Base-by-base conservation (phyloP, 2,888 invertebrate species). In the Macrophya annulata region DNA sequence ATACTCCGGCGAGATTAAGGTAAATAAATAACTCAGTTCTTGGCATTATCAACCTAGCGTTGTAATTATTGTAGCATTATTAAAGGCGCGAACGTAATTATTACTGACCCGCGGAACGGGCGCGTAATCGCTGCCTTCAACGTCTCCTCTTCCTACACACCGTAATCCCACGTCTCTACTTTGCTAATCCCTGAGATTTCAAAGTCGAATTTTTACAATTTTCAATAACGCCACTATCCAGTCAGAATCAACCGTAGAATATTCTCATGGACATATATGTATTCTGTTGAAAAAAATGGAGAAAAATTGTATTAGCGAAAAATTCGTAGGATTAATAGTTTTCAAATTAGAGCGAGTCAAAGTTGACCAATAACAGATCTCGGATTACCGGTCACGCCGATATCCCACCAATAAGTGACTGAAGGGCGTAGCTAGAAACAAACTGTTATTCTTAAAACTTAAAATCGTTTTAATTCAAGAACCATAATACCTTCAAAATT, bases 1-100 rank as follows among this genome's bases (percentile, higher is more conserved):
- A 83, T 83, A 45, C 83, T 40, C 85, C 59, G 85, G 79, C 85
- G 87, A 87, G 89, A 90, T 90, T 89, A 89, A 86, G 88, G 88
- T 90, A 88, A 90, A 90, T 89, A 90, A 89, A 89, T 89, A 89
- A 90, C 88, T 88, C 87, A 85, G 84, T 71, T 68, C 76, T 68
- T 79, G 76, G 85, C 86, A 86, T 83, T 86, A 88, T 88, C 86
- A 87, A 85, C 40, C 51, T 43, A 82, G 87, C 87, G 87, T 88
- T 87, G 88, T 89, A 89, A 91, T 91, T 89, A 90, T 89, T 89
- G 89, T 88, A 90, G 89, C 88, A 90, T 90, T 89, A 90, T 89
- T 89, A 88, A 88, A 89, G 88, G 87, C 85, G 87, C 88, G 88
- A 88, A 88, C 85, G 88, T 88, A 89, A 91, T 90, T 89, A 90